A percentile compares a stretch with the other conserved stretches of the same genome.
phyloP scores from a whole-genome alignment of 2,113 vertebrate species.

The Phocoena phocoena region DNA sequence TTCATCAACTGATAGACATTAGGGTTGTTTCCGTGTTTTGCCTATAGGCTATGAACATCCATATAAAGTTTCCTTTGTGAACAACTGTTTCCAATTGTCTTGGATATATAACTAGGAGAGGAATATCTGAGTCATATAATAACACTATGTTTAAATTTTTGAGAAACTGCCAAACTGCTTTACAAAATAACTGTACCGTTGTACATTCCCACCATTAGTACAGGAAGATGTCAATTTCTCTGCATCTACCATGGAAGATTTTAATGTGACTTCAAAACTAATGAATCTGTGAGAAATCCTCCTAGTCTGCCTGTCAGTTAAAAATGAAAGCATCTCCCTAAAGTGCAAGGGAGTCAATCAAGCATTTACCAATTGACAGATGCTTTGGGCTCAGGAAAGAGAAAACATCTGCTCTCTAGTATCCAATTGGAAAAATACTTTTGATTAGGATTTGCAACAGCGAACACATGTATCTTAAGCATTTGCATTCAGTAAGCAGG shows the following conservation, averaged over 20 bases:
- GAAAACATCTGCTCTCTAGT: not conserved
- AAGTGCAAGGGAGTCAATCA: not conserved
- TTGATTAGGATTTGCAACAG: not conserved
- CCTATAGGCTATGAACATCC: too few species aligned
- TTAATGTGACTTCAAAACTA: not conserved
- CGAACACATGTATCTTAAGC: not conserved
- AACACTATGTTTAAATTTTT: too few species aligned
- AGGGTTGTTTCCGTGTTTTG: too few species aligned
- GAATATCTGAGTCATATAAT: too few species aligned
- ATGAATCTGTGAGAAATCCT: not conserved
- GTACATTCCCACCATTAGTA: too few species aligned
- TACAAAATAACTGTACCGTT: too few species aligned
- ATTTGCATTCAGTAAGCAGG: not conserved
- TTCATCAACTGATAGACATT: too few species aligned
- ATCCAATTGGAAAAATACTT: not conserved
- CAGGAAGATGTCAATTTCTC: too few species aligned
- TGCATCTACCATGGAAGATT: not conserved
- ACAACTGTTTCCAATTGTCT: too few species aligned
- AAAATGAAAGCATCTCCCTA: not conserved
- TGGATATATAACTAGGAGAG: too few species aligned
- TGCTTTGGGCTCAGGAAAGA: not conserved
- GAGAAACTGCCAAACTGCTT: too few species aligned
- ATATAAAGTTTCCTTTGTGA: too few species aligned
- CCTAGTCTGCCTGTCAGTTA: not conserved
- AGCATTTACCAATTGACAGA: not conserved